These are phyloP conservation scores for Scaptomyza graminum DNA, from an alignment of 1,140 invertebrate species.

Conservation along the genomic window DNA sequence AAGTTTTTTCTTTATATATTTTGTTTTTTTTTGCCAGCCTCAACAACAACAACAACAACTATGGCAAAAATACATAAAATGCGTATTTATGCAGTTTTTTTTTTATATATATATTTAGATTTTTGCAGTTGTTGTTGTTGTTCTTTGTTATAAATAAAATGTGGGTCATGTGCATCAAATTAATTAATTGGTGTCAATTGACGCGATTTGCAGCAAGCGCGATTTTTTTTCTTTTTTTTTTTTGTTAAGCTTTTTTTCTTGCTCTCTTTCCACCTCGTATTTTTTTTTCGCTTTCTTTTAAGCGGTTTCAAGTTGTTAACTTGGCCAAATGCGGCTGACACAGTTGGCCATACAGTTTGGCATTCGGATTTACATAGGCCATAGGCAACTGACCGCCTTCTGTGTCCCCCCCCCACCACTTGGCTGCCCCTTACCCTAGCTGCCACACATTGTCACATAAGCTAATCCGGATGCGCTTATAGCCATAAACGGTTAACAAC, in stretches of 20 bases:
- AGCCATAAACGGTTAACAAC: conserved; percentile 69
- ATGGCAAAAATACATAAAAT: conserved; percentile 12
- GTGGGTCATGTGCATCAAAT: conserved; percentile 82
- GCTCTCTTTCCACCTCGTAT: neutral
- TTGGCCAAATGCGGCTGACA: conserved; percentile 46
- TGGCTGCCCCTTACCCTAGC: neutral
- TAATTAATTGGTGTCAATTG: conserved; percentile 83
- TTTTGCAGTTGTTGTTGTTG: conserved; percentile 24
- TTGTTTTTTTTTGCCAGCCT: neutral
- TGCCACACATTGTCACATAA: conserved; percentile 27
- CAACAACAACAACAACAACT: conserved; percentile 12
- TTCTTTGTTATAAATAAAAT: conserved; percentile 68
- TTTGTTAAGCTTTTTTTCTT: conserved; percentile 21
- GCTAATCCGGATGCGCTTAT: conserved; percentile 76
- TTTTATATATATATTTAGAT: neutral
- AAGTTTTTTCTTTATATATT: conserved; percentile 17
- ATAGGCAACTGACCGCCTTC: conserved; percentile 1
- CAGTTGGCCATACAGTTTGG: conserved; percentile 33
- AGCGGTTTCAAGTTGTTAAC: conserved; percentile 17
- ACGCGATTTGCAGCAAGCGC: conserved; percentile 39
- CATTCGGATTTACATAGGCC: conserved; percentile 40
- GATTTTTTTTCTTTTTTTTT: conserved; percentile 6
- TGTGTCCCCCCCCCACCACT: neutral
- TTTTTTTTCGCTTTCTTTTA: conserved; percentile 39
- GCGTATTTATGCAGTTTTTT: conserved; percentile 34